These are phyloP conservation scores for Haplochromis burtoni DNA, from an alignment of 2,113 vertebrate species.

Conservation along the genomic window DNA sequence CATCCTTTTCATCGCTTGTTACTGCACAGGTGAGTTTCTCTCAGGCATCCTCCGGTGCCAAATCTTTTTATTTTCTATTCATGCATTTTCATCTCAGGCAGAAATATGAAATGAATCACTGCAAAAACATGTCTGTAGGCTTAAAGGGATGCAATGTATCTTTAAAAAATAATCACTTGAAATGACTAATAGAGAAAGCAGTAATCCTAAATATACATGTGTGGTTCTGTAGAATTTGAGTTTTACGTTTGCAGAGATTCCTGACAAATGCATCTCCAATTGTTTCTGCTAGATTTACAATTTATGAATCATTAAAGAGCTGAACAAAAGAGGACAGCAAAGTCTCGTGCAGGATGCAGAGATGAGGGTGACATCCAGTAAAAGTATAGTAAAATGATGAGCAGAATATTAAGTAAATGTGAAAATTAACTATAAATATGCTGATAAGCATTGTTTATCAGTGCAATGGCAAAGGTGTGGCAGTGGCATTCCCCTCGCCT, in stretches of 20 bases:
- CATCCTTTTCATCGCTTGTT: constrained; percentile 16
- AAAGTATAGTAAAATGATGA: fast-evolving
- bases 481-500: background rate
- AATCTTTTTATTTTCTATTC: background rate
- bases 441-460: background rate
- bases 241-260: background rate
- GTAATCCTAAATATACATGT: background rate
- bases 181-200: background rate
- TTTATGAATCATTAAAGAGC: background rate
- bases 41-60: background rate
- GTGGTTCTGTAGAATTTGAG: background rate
- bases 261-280: background rate
- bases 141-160: background rate
- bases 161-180: background rate
- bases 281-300: background rate
- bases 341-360: fast-evolving
- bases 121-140: background rate
- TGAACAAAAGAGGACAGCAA: background rate
- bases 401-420: background rate
- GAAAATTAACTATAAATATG: background rate
- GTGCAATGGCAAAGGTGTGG: background rate
- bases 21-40: constrained; percentile 22
- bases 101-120: background rate
- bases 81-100: background rate
- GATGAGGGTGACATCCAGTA: background rate